Evolutionary conservation across 2,888 invertebrate genomes (phyloP).

Genomic region (Carterocephalus palaemon): DNA sequence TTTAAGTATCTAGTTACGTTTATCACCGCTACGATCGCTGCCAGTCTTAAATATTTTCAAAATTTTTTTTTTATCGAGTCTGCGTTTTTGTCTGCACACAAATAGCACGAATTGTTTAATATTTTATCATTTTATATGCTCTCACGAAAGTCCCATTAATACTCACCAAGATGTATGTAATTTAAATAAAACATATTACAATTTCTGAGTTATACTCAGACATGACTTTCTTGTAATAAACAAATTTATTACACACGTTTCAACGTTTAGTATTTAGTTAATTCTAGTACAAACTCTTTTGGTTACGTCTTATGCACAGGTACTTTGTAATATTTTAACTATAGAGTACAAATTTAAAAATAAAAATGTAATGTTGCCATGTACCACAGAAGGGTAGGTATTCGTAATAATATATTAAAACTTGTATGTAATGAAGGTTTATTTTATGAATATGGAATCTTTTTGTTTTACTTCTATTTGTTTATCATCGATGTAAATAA

Average conservation of each 20-base stretch:
- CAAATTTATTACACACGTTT: background rate
- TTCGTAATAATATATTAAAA: conserved; percentile 8
- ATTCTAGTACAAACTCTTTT: conserved; percentile 10
- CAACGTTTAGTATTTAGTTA: conserved; percentile 4
- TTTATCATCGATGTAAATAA: too few species aligned
- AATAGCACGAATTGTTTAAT: background rate
- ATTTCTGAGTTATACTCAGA: conserved; percentile 16
- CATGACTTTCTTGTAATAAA: conserved; percentile 12
- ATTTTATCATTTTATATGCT: background rate
- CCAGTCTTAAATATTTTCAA: background rate
- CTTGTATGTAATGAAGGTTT: conserved; percentile 19
- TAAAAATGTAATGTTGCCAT: conserved; percentile 57
- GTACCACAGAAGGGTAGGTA: conserved; percentile 38
- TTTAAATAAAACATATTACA: background rate
- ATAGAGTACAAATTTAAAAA: conserved; percentile 58
- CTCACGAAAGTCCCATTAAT: conserved; percentile 1
- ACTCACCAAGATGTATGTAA: conserved; percentile 3
- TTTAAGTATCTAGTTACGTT: background rate
- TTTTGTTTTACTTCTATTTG: conserved; percentile 24
- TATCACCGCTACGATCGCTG: conserved; percentile 1
- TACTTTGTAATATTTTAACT: conserved; percentile 29
- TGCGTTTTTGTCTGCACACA: too few species aligned
- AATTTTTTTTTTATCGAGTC: too few species aligned
- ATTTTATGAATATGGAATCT: conserved; percentile 17
- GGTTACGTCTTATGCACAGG: conserved; percentile 19